Evolutionary conservation across 30 jellyfish, hydroid and myxozoan genomes (phyloP).

Genomic region (Cassiopea xamachana): DNA sequence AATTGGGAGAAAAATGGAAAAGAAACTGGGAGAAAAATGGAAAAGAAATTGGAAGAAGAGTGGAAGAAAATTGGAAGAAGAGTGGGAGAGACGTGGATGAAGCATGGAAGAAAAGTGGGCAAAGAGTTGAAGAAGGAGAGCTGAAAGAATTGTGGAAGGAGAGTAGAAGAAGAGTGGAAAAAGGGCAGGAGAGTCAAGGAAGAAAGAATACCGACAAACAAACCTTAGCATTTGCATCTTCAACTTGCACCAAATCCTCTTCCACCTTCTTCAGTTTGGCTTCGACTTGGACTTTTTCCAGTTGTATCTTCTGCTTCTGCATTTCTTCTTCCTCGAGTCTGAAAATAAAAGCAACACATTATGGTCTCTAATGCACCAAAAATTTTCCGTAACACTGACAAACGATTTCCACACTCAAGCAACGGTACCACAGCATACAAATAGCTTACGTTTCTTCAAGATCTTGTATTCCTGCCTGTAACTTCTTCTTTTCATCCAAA

Average conservation of each 20-base stretch:
- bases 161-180: too few relatives aligned
- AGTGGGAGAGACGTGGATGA: too few relatives aligned
- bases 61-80: too few relatives aligned
- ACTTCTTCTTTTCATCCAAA: constrained; percentile 87
- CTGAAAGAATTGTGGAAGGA: too few relatives aligned
- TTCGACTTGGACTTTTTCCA: constrained; percentile 98
- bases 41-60: too few relatives aligned
- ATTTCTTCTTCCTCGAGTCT: constrained; percentile 99
- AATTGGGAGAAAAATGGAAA: too few relatives aligned
- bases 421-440: not conserved
- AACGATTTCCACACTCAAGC: not conserved
- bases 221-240: constrained; percentile 91
- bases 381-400: not conserved
- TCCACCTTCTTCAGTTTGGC: constrained; percentile 91
- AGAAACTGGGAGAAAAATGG: too few relatives aligned
- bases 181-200: too few relatives aligned
- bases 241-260: constrained; percentile 87
- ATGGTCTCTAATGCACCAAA: not conserved
- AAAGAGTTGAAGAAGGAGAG: too few relatives aligned
- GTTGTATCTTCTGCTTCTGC: constrained; percentile 92
- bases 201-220: not conserved
- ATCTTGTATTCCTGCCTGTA: constrained; percentile 95
- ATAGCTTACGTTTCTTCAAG: constrained; percentile 89
- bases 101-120: too few relatives aligned
- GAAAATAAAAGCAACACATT: not conserved